Percentiles rank a stretch among this genome's conserved stretches.
phyloP scores from a whole-genome alignment of 2,113 vertebrate species.

The Albula glossodonta region DNA sequence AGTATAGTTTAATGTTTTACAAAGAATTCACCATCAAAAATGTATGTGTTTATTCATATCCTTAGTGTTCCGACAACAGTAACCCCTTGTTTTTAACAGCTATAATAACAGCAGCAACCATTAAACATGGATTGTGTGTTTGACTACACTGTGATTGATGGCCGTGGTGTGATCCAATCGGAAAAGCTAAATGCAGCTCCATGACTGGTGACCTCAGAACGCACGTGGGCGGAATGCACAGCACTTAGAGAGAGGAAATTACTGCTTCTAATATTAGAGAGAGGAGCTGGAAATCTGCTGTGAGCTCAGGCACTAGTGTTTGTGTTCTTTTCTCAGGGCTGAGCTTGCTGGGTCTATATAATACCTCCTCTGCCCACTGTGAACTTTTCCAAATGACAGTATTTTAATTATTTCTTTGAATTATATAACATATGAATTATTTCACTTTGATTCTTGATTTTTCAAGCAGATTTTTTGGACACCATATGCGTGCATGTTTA shows the following conservation, averaged over 20 bases:
- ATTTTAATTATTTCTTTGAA: slow-evolving; percentile 1
- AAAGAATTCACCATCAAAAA: neutral
- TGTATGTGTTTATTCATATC: neutral
- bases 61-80: slow-evolving; percentile 29
- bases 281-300: slow-evolving; percentile 56
- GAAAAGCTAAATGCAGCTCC: slow-evolving; percentile 65
- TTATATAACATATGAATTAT: neutral
- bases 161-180: slow-evolving; percentile 63
- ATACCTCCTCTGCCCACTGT: neutral
- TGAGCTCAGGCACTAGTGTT: slow-evolving; percentile 55
- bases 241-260: slow-evolving; percentile 69
- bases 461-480: neutral
- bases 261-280: slow-evolving; percentile 72
- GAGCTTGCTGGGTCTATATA: neutral
- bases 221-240: slow-evolving; percentile 66
- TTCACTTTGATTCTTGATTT: neutral
- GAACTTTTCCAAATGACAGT: neutral
- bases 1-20: neutral
- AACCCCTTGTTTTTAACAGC: slow-evolving; percentile 33
- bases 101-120: slow-evolving; percentile 38
- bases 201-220: slow-evolving; percentile 64
- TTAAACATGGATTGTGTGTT: slow-evolving; percentile 41
- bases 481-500: no score
- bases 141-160: slow-evolving; percentile 57
- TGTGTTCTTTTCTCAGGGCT: slow-evolving; percentile 45